phyloP scores from a whole-genome alignment of 1,140 invertebrate species.

The Bombus affinis region DNA sequence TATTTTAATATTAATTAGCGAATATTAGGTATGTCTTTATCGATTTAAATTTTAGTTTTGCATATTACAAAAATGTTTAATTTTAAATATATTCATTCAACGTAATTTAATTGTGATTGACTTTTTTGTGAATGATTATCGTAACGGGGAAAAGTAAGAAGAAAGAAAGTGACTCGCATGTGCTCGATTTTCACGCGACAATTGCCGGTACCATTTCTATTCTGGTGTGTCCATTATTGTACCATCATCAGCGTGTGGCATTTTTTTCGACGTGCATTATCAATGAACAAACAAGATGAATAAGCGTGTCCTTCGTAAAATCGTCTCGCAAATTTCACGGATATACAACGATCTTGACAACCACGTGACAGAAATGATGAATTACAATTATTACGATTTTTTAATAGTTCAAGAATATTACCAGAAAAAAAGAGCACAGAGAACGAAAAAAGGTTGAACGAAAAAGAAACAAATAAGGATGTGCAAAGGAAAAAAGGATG shows the following conservation, averaged over 20 bases:
- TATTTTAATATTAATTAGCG: too few relatives aligned
- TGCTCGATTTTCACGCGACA: slow-evolving; percentile 19
- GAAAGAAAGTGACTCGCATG: not conserved
- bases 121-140: too few relatives aligned
- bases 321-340: not conserved
- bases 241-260: slow-evolving; percentile 39
- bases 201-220: slow-evolving; percentile 1
- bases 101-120: too few relatives aligned
- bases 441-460: not conserved
- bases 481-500: slow-evolving; percentile 59
- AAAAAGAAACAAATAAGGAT: not conserved
- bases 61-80: too few relatives aligned
- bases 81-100: too few relatives aligned
- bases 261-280: slow-evolving; percentile 63
- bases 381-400: slow-evolving; percentile 60
- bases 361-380: slow-evolving; percentile 65
- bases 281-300: not conserved
- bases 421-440: not conserved
- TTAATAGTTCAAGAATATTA: slow-evolving; percentile 45
- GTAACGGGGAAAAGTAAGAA: not conserved
- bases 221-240: not conserved
- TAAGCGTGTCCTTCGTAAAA: not conserved
- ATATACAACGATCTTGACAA: slow-evolving; percentile 68
- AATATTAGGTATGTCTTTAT: too few relatives aligned
- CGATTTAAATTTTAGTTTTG: too few relatives aligned